These are phyloP conservation scores for Drosophila setosimentum DNA, from an alignment of 2,888 invertebrate species.

Conservation along the genomic window DNA sequence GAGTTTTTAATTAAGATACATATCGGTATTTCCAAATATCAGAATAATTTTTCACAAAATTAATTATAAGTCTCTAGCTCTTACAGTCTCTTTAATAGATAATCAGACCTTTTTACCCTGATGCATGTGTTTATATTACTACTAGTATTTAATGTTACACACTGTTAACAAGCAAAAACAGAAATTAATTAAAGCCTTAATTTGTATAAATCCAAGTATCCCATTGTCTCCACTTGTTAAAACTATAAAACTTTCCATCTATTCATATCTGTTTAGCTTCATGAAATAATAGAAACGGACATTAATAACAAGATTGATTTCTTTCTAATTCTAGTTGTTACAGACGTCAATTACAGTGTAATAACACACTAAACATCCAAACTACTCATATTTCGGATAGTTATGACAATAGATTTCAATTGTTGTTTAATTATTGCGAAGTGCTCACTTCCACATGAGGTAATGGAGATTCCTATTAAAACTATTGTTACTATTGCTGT, in stretches of 20 bases:
- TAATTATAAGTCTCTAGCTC: neutral
- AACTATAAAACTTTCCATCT: neutral
- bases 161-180: neutral
- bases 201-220: neutral
- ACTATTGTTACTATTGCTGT: neutral
- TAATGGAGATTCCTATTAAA: conserved; percentile 10
- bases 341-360: conserved; percentile 23
- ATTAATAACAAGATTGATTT: conserved; percentile 10
- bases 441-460: neutral
- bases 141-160: neutral
- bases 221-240: neutral
- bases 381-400: conserved; percentile 11
- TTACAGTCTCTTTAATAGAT: neutral
- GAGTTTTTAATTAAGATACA: neutral
- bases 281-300: neutral
- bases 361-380: conserved; percentile 15
- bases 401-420: conserved; percentile 14
- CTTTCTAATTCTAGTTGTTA: conserved; percentile 9
- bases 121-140: neutral
- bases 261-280: neutral
- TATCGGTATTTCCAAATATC: neutral
- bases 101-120: neutral
- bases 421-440: conserved; percentile 17
- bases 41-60: neutral
- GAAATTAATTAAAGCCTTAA: neutral